A percentile compares a stretch with the other conserved stretches of the same genome.
Conservation (phyloP, 1,140 invertebrate species). For the Drosophila parvula region DNA sequence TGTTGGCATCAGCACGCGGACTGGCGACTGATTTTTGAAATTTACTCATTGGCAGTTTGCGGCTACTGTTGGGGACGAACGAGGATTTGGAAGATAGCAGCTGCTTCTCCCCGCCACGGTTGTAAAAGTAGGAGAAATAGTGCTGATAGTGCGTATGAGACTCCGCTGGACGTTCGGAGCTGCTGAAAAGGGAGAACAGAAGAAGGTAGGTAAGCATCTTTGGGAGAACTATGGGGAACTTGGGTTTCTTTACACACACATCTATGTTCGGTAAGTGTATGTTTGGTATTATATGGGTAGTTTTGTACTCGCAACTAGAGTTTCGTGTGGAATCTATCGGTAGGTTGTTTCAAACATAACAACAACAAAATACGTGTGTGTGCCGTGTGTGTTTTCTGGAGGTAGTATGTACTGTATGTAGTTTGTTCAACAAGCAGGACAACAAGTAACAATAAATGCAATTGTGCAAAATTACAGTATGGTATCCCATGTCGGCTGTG, state of each 20-base stretch:
- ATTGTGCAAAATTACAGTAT: slow-evolving; percentile 67
- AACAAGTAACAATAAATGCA: slow-evolving; percentile 38
- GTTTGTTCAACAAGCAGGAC: slow-evolving; percentile 43
- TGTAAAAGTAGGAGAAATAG: slow-evolving; percentile 79
- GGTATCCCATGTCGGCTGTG: slow-evolving; percentile 56
- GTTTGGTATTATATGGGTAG: slow-evolving; percentile 17
- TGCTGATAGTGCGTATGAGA: slow-evolving; percentile 72
- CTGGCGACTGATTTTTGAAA: slow-evolving; percentile 38
- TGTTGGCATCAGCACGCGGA: slow-evolving; percentile 12
- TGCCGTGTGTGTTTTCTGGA: slow-evolving; percentile 34
- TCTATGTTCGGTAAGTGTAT: slow-evolving; percentile 35
- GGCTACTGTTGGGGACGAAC: slow-evolving; percentile 18
- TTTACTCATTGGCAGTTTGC: slow-evolving; percentile 70
- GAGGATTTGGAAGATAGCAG: slow-evolving; percentile 24
- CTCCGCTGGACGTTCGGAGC: slow-evolving; percentile 41
- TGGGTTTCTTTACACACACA: slow-evolving; percentile 38
- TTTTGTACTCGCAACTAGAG: slow-evolving; percentile 31
- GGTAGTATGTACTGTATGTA: slow-evolving; percentile 24
- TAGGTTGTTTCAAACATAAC: slow-evolving; percentile 32
- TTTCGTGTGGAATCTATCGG: slow-evolving; percentile 34
- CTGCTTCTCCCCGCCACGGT: slow-evolving; percentile 55
- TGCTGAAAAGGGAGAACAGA: slow-evolving; percentile 40
- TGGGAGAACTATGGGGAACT: not conserved
- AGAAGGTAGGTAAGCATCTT: not conserved
- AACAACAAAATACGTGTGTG: slow-evolving; percentile 41